Evolutionary conservation across 2,113 vertebrate genomes (phyloP).

Genomic region (Oreotrochilus melanogaster): DNA sequence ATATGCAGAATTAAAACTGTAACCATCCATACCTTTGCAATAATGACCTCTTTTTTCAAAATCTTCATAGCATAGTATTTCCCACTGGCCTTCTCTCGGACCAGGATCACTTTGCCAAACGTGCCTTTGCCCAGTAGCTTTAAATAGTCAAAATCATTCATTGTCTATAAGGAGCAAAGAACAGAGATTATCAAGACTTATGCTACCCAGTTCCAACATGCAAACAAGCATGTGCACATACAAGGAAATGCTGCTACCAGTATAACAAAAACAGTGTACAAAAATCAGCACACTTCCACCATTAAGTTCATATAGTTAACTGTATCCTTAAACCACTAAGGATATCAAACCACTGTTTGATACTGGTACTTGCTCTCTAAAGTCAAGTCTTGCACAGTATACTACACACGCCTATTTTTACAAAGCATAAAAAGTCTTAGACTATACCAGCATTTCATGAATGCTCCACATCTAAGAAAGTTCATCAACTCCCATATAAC

Average conservation of each 20-base stretch:
- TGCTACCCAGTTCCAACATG: background rate
- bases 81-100: conserved; percentile 96
- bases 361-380: background rate
- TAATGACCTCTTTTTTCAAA: conserved; percentile 98
- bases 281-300: background rate
- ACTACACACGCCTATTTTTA: background rate
- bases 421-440: background rate
- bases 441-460: background rate
- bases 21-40: conserved; percentile 89
- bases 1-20: background rate
- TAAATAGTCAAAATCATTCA: conserved; percentile 99
- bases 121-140: conserved; percentile 98
- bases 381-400: background rate
- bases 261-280: background rate
- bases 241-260: background rate
- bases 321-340: background rate
- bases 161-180: conserved; percentile 83
- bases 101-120: conserved; percentile 97
- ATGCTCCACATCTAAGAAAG: background rate
- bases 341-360: background rate
- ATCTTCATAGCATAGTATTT: conserved; percentile 99
- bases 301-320: background rate
- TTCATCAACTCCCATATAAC: background rate
- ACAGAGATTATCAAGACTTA: conserved; percentile 7
- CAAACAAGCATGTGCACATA: background rate